phyloP scores from a whole-genome alignment of 2,797 vertebrate species.

The Macroramphosus scolopax region DNA sequence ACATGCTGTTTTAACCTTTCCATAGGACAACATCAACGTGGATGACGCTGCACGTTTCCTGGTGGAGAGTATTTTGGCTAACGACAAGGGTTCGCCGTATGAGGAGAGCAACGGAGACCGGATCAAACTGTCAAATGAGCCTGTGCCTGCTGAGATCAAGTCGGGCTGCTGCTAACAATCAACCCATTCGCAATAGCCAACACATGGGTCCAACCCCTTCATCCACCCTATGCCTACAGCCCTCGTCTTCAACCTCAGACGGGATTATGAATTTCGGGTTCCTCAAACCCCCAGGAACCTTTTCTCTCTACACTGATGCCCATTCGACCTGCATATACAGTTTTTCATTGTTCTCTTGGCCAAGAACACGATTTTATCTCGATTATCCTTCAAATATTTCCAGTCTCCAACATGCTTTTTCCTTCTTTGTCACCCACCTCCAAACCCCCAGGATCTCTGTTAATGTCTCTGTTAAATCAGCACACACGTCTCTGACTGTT shows the following conservation, averaged over 20 bases:
- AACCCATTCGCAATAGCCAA: slow-evolving; percentile 33
- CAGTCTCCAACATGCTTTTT: slow-evolving; percentile 4
- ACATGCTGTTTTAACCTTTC: slow-evolving; percentile 32
- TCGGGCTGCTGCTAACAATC: slow-evolving; percentile 89
- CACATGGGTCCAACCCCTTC: slow-evolving; percentile 22
- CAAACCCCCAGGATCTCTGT: slow-evolving; percentile 2
- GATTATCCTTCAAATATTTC: slow-evolving; percentile 11
- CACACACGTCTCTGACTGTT: no score
- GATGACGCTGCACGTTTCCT: slow-evolving; percentile 94
- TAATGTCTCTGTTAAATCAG: no score
- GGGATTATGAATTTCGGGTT: slow-evolving; percentile 37
- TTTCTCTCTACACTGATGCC: slow-evolving; percentile 30
- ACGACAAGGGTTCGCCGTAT: slow-evolving; percentile 85
- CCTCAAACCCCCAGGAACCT: slow-evolving; percentile 35
- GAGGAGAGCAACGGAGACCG: slow-evolving; percentile 88
- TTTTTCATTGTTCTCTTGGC: slow-evolving; percentile 11
- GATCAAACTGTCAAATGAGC: slow-evolving; percentile 86
- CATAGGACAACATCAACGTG: slow-evolving; percentile 95
- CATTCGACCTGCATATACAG: slow-evolving; percentile 22
- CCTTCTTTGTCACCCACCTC: background rate
- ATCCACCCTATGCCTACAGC: slow-evolving; percentile 26
- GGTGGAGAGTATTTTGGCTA: slow-evolving; percentile 92
- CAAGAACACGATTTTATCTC: slow-evolving; percentile 18
- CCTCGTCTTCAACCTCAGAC: slow-evolving; percentile 25
- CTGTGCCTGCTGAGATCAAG: slow-evolving; percentile 85